Conservation (phyloP, 2,797 vertebrate species). For the Furcifer pardalis region DNA sequence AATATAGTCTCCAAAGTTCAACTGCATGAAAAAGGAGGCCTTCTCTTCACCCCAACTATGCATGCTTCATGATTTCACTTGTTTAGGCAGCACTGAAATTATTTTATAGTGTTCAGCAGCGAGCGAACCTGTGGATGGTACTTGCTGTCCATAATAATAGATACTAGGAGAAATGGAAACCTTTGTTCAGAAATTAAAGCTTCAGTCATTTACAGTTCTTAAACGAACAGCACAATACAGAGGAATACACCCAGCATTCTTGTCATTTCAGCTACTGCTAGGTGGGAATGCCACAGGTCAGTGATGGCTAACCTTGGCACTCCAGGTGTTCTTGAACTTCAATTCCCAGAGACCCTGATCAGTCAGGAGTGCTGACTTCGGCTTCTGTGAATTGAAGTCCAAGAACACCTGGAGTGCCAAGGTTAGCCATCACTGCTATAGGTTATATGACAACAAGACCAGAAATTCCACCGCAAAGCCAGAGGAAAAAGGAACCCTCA, state of each 20-base stretch:
- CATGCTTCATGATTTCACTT: neutral
- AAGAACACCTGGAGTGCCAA: too few relatives aligned
- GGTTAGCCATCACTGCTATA: too few relatives aligned
- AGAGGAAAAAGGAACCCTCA: slow-evolving; percentile 54
- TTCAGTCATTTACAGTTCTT: neutral
- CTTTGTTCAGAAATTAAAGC: neutral
- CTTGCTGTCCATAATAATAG: neutral
- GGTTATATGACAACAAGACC: slow-evolving; percentile 54
- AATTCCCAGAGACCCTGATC: too few relatives aligned
- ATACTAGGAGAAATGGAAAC: neutral
- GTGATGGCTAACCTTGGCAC: too few relatives aligned
- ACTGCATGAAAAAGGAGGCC: neutral
- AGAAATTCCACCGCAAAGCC: slow-evolving; percentile 65
- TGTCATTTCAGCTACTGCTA: slow-evolving; percentile 54
- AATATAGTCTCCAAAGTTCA: neutral
- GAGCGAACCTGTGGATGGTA: neutral
- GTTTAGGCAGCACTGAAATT: neutral
- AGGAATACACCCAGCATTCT: slow-evolving; percentile 35
- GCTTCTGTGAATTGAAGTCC: too few relatives aligned
- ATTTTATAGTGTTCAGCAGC: neutral
- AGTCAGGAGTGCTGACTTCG: too few relatives aligned
- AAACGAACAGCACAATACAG: slow-evolving; percentile 5
- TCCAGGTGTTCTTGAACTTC: too few relatives aligned
- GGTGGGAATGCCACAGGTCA: slow-evolving; percentile 53
- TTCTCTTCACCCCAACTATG: neutral